Evolutionary conservation across 2,797 vertebrate species (phyloP).

Genomic region (Eulemur mongoz): DNA sequence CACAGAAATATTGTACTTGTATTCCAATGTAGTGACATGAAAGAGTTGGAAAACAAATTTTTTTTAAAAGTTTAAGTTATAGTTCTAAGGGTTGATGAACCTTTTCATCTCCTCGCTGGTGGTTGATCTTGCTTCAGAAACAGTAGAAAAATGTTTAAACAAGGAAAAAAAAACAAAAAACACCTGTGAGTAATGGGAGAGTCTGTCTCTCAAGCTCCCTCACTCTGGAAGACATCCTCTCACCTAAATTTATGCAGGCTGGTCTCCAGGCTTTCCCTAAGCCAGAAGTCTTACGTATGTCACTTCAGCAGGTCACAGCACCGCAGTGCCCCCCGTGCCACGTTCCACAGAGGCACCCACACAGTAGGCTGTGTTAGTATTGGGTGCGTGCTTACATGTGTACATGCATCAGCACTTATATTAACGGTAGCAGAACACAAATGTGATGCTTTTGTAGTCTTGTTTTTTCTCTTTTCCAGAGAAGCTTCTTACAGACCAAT

Average conservation of each 20-base stretch:
- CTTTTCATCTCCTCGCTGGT: not conserved
- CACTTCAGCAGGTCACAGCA: not conserved
- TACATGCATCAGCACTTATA: not conserved
- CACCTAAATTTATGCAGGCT: not conserved
- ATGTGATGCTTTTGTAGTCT: not conserved
- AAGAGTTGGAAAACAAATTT: not conserved
- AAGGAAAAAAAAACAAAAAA: too few relatives aligned
- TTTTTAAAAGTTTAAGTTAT: not conserved
- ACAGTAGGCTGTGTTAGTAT: not conserved
- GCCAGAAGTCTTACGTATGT: not conserved
- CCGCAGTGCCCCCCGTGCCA: too few relatives aligned
- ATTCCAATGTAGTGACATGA: not conserved
- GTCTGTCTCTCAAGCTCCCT: not conserved
- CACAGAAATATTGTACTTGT: not conserved
- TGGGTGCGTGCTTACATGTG: not conserved
- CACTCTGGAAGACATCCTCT: not conserved
- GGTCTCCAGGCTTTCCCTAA: not conserved
- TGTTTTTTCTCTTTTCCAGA: not conserved
- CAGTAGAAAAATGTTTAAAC: not conserved
- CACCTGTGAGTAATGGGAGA: not conserved
- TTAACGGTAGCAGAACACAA: not conserved
- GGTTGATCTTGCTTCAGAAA: not conserved
- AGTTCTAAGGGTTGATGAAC: not conserved
- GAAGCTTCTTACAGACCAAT: not conserved
- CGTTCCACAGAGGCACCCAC: not conserved